These are phyloP conservation scores for Euura lappo DNA, from an alignment of 1,140 invertebrate species.

Conservation along the genomic window DNA sequence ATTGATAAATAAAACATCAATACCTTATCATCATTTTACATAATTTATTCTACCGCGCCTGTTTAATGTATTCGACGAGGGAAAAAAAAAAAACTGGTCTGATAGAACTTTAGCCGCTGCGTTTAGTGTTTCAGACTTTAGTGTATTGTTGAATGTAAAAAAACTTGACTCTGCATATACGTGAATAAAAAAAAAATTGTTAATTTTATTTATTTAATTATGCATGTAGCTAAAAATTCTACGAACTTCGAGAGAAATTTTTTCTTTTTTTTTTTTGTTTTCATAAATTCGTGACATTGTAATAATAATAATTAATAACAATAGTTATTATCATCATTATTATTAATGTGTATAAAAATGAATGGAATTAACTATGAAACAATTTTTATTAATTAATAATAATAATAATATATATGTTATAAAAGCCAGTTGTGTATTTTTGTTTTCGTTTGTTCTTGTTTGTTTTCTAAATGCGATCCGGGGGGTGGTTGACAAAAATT, in stretches of 20 bases:
- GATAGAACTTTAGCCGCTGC: too few relatives aligned
- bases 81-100: not conserved
- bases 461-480: conserved; percentile 29
- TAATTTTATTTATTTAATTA: too few relatives aligned
- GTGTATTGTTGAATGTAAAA: too few relatives aligned
- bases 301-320: too few relatives aligned
- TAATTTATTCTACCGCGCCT: too few relatives aligned
- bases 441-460: not conserved
- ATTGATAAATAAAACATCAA: too few relatives aligned
- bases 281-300: not conserved
- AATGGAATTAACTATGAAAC: conserved; percentile 37
- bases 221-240: too few relatives aligned
- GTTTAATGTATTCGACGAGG: not conserved
- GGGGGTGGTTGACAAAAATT: conserved; percentile 18
- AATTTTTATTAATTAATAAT: conserved; percentile 46
- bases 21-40: too few relatives aligned
- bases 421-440: conserved; percentile 30
- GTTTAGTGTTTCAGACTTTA: too few relatives aligned
- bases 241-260: conserved; percentile 8
- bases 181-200: not conserved
- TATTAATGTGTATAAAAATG: not conserved
- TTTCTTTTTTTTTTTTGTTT: not conserved
- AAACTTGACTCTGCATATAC: too few relatives aligned
- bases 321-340: too few relatives aligned
- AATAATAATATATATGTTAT: conserved; percentile 10